Conservation (phyloP, 2,888 invertebrate genomes). For the Exephanes ischioxanthus region DNA sequence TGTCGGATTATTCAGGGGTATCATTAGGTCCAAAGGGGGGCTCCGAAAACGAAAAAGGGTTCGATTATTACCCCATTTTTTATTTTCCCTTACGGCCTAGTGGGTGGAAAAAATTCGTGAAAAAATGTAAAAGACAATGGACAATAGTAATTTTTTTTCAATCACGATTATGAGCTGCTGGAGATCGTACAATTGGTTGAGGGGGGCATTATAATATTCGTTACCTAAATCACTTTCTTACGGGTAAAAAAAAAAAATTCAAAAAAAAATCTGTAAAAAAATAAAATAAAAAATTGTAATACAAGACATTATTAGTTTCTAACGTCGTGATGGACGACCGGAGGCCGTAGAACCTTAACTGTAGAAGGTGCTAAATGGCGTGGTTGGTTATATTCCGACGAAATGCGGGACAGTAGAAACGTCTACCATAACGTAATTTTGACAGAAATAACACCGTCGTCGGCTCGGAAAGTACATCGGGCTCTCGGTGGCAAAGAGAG, state of each 20-base stretch:
- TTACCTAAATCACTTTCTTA: background rate
- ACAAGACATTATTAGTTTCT: background rate
- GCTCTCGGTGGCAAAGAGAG: conserved; percentile 1
- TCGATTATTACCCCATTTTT: conserved; percentile 81
- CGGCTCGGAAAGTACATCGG: conserved; percentile 62
- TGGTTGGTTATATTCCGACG: conserved; percentile 54
- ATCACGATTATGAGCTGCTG: background rate
- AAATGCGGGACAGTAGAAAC: conserved; percentile 73
- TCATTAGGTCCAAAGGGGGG: conserved; percentile 57
- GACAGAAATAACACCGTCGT: conserved; percentile 82
- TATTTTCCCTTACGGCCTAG: conserved; percentile 71
- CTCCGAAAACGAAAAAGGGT: conserved; percentile 76
- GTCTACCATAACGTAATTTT: conserved; percentile 82
- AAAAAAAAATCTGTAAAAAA: conserved; percentile 65
- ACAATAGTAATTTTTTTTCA: background rate
- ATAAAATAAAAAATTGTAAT: conserved; percentile 10
- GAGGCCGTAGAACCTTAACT: conserved; percentile 19
- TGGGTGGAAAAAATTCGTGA: background rate
- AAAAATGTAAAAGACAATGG: background rate
- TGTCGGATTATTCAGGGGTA: conserved; percentile 59
- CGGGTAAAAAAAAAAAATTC: background rate
- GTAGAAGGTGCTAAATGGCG: conserved; percentile 60
- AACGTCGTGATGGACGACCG: background rate
- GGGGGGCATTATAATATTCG: background rate
- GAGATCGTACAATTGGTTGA: background rate